These are phyloP conservation scores for Folsomia candida DNA, from an alignment of 2,888 invertebrate genomes.

Conservation along the genomic window DNA sequence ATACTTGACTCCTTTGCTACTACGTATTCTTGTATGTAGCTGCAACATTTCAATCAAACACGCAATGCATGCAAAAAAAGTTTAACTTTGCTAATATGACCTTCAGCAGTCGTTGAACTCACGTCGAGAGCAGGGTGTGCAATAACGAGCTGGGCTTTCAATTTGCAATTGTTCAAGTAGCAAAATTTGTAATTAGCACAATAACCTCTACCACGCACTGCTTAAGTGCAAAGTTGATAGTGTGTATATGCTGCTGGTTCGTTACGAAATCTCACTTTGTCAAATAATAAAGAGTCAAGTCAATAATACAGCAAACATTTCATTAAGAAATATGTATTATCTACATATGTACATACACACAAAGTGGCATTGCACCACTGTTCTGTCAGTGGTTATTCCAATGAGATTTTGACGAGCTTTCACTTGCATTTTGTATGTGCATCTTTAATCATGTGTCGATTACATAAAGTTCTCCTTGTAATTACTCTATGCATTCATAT, in stretches of 20 bases:
- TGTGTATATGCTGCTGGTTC: too few species aligned
- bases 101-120: not conserved
- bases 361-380: not conserved
- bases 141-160: not conserved
- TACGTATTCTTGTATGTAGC: too few species aligned
- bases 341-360: not conserved
- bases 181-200: conserved; percentile 5
- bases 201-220: not conserved
- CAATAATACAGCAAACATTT: too few species aligned
- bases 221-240: too few species aligned
- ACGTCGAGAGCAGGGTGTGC: not conserved
- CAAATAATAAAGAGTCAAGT: not conserved
- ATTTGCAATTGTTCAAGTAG: not conserved
- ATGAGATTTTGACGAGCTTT: not conserved
- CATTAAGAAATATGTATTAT: too few species aligned
- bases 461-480: not conserved
- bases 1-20: too few species aligned
- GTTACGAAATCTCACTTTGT: not conserved
- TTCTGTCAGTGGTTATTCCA: too few species aligned
- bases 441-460: not conserved
- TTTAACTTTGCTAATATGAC: not conserved
- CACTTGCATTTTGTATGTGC: not conserved
- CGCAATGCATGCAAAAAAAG: not conserved
- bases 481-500: not conserved
- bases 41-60: not conserved